These are phyloP conservation scores for Apodemus agrarius DNA, from an alignment of 2,797 vertebrate genomes.

Conservation along the genomic window DNA sequence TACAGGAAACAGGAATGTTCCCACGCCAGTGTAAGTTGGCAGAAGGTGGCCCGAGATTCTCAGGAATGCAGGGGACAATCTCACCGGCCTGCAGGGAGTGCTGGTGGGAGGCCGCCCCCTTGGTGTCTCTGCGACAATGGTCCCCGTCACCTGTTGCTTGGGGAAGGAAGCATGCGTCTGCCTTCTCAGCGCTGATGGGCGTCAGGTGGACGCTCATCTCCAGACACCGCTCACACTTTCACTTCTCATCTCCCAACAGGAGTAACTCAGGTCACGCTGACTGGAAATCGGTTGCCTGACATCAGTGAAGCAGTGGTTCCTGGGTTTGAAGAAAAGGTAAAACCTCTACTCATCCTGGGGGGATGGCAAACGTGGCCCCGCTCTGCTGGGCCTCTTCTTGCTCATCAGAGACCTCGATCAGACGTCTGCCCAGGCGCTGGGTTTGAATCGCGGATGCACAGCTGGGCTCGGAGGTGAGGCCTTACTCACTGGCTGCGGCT, in stretches of 20 bases:
- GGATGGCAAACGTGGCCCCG: neutral
- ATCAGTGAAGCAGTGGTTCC: conserved; percentile 27
- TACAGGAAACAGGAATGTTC: neutral
- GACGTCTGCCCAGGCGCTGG: neutral
- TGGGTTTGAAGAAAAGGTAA: conserved; percentile 71
- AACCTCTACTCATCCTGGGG: neutral
- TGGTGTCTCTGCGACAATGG: neutral
- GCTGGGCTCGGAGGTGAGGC: no score
- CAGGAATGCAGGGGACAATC: neutral
- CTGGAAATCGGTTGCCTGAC: conserved; percentile 53
- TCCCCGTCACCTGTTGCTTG: neutral
- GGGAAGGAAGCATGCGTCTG: neutral
- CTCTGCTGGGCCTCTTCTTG: neutral
- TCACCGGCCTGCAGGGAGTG: neutral
- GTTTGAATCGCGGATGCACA: neutral
- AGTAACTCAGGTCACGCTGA: conserved; percentile 42
- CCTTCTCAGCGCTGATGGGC: neutral
- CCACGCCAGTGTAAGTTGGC: neutral
- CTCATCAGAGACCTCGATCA: neutral
- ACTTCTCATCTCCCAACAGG: conserved; percentile 73
- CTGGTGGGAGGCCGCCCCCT: neutral
- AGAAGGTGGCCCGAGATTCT: neutral
- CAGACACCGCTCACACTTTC: neutral
- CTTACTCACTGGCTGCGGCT: neutral
- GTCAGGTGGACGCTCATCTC: neutral